These are phyloP conservation scores for Felis chaus DNA, from an alignment of 2,113 vertebrate genomes.

Conservation along the genomic window DNA sequence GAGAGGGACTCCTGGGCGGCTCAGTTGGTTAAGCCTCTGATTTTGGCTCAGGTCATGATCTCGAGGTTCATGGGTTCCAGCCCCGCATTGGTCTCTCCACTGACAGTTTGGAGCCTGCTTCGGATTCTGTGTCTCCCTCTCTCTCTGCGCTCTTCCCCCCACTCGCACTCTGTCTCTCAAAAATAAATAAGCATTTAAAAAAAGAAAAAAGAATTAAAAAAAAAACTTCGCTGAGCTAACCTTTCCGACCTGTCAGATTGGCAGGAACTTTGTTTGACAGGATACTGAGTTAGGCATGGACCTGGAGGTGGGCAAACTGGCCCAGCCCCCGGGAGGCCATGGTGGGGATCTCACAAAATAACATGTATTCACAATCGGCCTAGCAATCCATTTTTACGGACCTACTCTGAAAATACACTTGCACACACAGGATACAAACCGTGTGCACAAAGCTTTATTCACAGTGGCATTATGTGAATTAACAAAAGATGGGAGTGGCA, in stretches of 20 bases:
- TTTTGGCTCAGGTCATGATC: no score
- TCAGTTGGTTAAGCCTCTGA: no score
- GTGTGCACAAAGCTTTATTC: neutral
- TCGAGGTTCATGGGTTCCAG: no score
- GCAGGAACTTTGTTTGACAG: neutral
- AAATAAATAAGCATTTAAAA: no score
- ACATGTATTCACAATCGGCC: neutral
- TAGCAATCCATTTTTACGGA: neutral
- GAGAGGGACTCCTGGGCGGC: no score
- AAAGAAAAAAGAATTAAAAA: no score
- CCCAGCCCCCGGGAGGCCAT: rapidly evolving
- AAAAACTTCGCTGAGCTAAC: neutral
- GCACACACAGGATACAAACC: neutral
- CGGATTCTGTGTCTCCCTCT: no score
- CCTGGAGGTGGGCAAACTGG: neutral
- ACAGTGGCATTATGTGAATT: neutral
- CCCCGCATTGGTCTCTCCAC: no score
- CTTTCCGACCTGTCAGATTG: neutral
- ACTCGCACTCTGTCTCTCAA: no score
- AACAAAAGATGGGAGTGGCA: neutral
- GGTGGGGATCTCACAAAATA: no score
- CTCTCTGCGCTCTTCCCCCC: no score
- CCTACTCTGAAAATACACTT: neutral
- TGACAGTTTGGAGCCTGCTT: no score
- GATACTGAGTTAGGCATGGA: neutral